Evolutionary conservation across 2,113 vertebrate species (phyloP), one percentile per base, ranked within the genome.

Genomic region (Apeltes quadracus): DNA sequence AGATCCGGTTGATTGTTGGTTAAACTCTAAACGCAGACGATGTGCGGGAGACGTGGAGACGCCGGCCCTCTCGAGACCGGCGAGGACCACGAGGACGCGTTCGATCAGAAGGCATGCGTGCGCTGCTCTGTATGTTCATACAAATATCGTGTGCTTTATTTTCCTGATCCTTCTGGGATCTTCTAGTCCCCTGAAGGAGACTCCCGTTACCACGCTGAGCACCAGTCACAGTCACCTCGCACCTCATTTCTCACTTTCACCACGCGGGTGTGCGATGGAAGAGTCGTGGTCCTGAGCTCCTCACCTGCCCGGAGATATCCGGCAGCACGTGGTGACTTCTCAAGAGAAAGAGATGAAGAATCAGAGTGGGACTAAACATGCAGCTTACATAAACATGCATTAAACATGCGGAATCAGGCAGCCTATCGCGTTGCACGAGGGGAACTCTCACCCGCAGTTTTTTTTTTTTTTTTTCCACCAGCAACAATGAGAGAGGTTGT

Each of bases 231-330:
- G 85, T 83, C 73, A 89, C 77, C 73, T 13, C 36, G 67, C 70
- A 68, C 85, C 68, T 57, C 81, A 62, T 77, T 78, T 84, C 79
- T 88, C 83, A 89, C 87, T 88, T 89, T 88, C 84, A 76, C 81
- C 65, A 18, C 57, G 15, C 2, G 3, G 66, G 69, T 32, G 25
- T 54, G 23, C 38, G n/a, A 27, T 5, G 10, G 32, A 79, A 79
- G n/a, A 41, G 41, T 18, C 38, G 29, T 10, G 0, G 43, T 68
- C 0, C 53, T 34, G 27, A 12, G 5, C 22, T 22, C 29, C 46
- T 61, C 38, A 27, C 64, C 7, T 44, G 27, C 32, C 67, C 56
- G 9, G 57, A 70, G 43, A 41, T 16, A n/a, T 27, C 5, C 34
- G n/a, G 22, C 39, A 29, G 54, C 5, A 14, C 9, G 20, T 34